A percentile compares a stretch with the other conserved stretches of the same genome.
phyloP scores from a whole-genome alignment of 2,888 invertebrate genomes.

The Archips crataeganus region DNA sequence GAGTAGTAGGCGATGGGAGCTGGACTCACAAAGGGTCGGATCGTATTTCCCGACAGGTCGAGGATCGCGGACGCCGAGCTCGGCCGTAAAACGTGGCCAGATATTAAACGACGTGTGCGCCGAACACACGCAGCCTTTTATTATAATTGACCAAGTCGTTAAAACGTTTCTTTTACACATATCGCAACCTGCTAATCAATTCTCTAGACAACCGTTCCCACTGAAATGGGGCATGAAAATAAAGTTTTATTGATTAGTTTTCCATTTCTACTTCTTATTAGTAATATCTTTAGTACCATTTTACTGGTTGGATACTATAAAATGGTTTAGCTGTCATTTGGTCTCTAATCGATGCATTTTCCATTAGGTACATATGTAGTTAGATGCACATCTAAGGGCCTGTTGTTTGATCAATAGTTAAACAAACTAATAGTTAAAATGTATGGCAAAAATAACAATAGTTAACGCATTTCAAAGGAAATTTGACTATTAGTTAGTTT shows the following conservation, averaged over 20 bases:
- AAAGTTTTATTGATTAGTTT: background rate
- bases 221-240: background rate
- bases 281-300: too few relatives aligned
- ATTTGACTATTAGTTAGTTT: too few relatives aligned
- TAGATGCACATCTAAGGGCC: too few relatives aligned
- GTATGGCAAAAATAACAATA: too few relatives aligned
- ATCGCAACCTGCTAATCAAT: constrained; percentile 22
- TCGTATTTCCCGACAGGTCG: constrained; percentile 69
- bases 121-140: constrained; percentile 30
- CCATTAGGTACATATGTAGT: too few relatives aligned
- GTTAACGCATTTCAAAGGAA: too few relatives aligned
- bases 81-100: constrained; percentile 71
- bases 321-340: too few relatives aligned
- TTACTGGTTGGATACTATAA: too few relatives aligned
- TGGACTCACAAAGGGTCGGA: constrained; percentile 58
- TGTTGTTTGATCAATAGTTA: too few relatives aligned
- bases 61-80: constrained; percentile 64
- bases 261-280: background rate
- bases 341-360: too few relatives aligned
- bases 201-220: background rate
- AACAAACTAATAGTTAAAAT: too few relatives aligned
- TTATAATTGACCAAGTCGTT: constrained; percentile 34
- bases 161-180: constrained; percentile 4
- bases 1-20: constrained; percentile 42
- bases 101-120: constrained; percentile 59